Evolutionary conservation across 2,113 vertebrate genomes (phyloP).

Genomic region (Oxygymnocypris stewartii): DNA sequence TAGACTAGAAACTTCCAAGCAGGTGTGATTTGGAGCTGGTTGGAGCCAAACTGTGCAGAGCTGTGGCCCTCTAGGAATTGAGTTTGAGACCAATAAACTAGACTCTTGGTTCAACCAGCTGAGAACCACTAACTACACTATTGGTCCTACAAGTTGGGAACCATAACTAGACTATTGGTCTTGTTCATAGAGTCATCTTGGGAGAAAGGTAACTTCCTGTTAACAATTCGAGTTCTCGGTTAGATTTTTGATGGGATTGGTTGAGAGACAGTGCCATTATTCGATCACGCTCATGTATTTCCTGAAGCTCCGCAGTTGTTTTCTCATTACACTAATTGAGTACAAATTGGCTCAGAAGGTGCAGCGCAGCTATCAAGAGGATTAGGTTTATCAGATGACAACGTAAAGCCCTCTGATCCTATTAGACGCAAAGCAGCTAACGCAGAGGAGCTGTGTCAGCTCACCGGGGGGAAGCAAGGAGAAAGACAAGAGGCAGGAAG

Average conservation of each 20-base stretch:
- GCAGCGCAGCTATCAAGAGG: constrained; percentile 81
- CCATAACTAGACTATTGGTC: neutral
- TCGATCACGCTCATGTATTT: constrained; percentile 79
- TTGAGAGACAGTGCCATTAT: constrained; percentile 63
- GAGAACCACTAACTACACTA: neutral
- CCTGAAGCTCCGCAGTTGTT: constrained; percentile 76
- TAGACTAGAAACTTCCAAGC: too few species aligned
- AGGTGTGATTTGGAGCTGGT: too few species aligned
- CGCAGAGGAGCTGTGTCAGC: constrained; percentile 86
- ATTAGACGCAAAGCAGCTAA: constrained; percentile 87
- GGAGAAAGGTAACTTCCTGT: neutral
- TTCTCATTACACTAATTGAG: constrained; percentile 86
- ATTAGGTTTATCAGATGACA: constrained; percentile 90
- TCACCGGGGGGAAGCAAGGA: constrained; percentile 65
- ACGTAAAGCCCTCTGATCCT: constrained; percentile 86
- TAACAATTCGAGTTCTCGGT: neutral
- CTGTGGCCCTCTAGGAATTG: neutral
- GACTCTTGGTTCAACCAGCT: neutral
- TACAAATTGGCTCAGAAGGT: constrained; percentile 85
- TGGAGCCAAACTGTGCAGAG: too few species aligned
- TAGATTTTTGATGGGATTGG: constrained; percentile 40
- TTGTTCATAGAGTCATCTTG: neutral
- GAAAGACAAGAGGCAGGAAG: constrained; percentile 43
- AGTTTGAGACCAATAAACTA: too few species aligned
- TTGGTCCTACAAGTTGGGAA: neutral